These are phyloP conservation scores for Andricus curvator DNA, from an alignment of 2,888 invertebrate genomes.

Conservation along the genomic window DNA sequence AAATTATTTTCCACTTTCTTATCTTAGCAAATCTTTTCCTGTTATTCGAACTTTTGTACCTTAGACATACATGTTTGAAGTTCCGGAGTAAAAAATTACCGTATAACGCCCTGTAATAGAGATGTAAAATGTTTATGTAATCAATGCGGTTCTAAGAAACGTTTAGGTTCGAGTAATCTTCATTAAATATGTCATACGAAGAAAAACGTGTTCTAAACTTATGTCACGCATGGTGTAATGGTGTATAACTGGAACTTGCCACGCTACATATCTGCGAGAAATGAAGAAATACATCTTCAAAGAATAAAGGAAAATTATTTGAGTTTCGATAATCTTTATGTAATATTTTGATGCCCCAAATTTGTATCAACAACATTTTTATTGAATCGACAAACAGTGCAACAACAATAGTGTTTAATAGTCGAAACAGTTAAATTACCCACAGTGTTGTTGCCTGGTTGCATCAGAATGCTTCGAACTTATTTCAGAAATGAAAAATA, in stretches of 20 bases:
- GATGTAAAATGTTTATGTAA: not conserved
- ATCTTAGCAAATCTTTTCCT: too few relatives aligned
- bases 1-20: too few relatives aligned
- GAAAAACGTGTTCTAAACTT: not conserved
- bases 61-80: too few relatives aligned
- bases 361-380: too few relatives aligned
- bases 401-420: too few relatives aligned
- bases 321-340: not conserved
- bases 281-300: not conserved
- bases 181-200: not conserved
- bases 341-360: not conserved
- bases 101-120: not conserved
- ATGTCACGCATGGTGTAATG: not conserved
- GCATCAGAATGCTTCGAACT: too few relatives aligned
- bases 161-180: not conserved
- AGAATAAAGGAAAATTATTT: not conserved
- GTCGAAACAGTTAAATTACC: too few relatives aligned
- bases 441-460: too few relatives aligned
- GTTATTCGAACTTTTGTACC: too few relatives aligned
- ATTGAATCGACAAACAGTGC: too few relatives aligned
- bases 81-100: too few relatives aligned
- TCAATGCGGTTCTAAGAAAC: not conserved
- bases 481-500: too few relatives aligned
- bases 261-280: not conserved
- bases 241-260: not conserved